Evolutionary conservation across 2,797 vertebrate genomes (phyloP).

Genomic region (Notolabrus celidotus): DNA sequence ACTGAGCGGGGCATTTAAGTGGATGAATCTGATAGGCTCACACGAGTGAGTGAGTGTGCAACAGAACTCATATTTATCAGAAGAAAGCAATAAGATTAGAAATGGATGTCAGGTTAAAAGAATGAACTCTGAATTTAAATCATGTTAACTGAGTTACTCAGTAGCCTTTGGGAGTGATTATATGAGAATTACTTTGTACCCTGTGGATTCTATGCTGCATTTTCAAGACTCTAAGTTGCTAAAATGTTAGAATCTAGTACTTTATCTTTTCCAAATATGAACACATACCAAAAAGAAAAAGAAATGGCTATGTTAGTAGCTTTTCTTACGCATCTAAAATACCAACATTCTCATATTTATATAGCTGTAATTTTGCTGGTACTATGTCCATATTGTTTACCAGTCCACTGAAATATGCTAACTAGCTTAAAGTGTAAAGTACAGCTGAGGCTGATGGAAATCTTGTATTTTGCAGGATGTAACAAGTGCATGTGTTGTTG

Average conservation of each 20-base stretch:
- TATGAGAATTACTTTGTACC: not conserved
- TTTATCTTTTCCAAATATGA: too few species aligned
- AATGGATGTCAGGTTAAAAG: conserved; percentile 18
- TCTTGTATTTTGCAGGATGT: too few species aligned
- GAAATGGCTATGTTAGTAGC: too few species aligned
- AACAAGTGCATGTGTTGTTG: too few species aligned
- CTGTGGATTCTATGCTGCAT: not conserved
- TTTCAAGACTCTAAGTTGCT: not conserved
- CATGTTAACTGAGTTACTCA: not conserved
- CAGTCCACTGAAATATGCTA: not conserved
- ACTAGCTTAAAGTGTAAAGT: too few species aligned
- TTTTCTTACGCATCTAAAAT: not conserved
- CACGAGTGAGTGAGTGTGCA: not conserved
- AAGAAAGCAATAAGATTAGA: conserved; percentile 26
- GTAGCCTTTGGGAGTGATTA: not conserved
- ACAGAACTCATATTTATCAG: conserved; percentile 8
- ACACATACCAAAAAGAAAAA: too few species aligned
- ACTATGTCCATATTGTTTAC: not conserved
- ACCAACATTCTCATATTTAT: not conserved
- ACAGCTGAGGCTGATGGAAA: not conserved
- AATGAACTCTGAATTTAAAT: conserved; percentile 19
- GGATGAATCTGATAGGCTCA: conserved; percentile 37
- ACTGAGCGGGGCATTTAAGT: conserved; percentile 26
- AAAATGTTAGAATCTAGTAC: too few species aligned
- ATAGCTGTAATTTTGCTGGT: too few species aligned